Conservation (phyloP, 1,140 invertebrate species). For the Mizuhopecten yessoensis region DNA sequence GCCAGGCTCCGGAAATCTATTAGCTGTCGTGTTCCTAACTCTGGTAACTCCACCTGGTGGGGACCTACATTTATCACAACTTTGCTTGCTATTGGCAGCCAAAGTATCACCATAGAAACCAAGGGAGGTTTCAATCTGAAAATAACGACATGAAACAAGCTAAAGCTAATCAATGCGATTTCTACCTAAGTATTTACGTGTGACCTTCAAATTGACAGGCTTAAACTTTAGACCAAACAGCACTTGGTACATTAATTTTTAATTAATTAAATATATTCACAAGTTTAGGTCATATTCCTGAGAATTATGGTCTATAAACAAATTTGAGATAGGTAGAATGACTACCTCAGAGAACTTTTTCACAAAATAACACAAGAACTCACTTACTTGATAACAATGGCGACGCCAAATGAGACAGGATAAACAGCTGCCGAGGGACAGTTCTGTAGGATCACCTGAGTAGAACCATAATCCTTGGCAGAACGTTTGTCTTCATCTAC, state of each 20-base stretch:
- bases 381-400: conserved; percentile 62
- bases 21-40: conserved; percentile 45
- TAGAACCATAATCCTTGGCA: conserved; percentile 30
- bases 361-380: not conserved
- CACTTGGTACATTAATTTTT: too few relatives aligned
- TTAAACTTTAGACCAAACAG: too few relatives aligned
- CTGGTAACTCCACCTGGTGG: conserved; percentile 54
- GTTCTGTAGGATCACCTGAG: conserved; percentile 52
- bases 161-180: too few relatives aligned
- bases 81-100: conserved; percentile 45
- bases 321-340: too few relatives aligned
- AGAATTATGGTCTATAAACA: too few relatives aligned
- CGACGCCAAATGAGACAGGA: conserved; percentile 58
- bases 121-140: conserved; percentile 46
- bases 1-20: conserved; percentile 56
- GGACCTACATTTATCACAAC: conserved; percentile 52
- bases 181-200: too few relatives aligned
- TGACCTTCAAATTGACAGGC: too few relatives aligned
- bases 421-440: conserved; percentile 56
- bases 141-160: too few relatives aligned
- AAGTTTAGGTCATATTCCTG: too few relatives aligned
- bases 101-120: conserved; percentile 57
- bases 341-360: not conserved
- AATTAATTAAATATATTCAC: too few relatives aligned
- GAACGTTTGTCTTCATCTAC: conserved; percentile 51